Conservation (phyloP, 2,797 vertebrate species). For the Pelodytes ibericus region DNA sequence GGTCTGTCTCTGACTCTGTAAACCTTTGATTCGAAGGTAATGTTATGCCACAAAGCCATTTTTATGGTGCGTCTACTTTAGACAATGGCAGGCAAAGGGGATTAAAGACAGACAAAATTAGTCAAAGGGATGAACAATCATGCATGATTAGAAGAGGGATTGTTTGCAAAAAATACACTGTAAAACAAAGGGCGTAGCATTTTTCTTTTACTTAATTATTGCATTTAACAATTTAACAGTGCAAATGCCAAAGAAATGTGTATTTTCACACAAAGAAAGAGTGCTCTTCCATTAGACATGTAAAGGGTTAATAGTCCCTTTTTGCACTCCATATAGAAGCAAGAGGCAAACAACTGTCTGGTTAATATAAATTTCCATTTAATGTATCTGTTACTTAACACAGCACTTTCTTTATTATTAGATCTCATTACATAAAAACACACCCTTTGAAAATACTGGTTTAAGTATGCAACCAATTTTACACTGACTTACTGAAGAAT, state of each 20-base stretch:
- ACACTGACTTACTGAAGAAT: not conserved
- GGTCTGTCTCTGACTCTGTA: not conserved
- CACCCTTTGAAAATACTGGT: not conserved
- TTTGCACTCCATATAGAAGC: not conserved
- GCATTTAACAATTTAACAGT: not conserved
- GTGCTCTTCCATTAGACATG: not conserved
- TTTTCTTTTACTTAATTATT: not conserved
- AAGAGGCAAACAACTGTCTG: not conserved
- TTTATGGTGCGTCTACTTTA: slow-evolving; percentile 6
- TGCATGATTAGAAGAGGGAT: too few species aligned
- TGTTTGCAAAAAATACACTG: not conserved
- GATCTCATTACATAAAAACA: not conserved
- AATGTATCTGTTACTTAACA: not conserved
- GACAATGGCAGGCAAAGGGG: not conserved
- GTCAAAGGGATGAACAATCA: not conserved
- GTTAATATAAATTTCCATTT: not conserved
- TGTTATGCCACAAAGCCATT: slow-evolving; percentile 6
- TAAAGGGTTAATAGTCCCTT: not conserved
- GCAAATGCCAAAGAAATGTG: not conserved
- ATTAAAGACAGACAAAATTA: slow-evolving; percentile 7
- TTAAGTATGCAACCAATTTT: not conserved
- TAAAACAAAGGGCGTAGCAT: not conserved
- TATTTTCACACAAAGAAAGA: not conserved
- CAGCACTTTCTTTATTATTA: not conserved
- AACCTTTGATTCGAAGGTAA: slow-evolving; percentile 7